phyloP scores from a whole-genome alignment of 2,888 invertebrate species.

The Ernsta delagoae region DNA sequence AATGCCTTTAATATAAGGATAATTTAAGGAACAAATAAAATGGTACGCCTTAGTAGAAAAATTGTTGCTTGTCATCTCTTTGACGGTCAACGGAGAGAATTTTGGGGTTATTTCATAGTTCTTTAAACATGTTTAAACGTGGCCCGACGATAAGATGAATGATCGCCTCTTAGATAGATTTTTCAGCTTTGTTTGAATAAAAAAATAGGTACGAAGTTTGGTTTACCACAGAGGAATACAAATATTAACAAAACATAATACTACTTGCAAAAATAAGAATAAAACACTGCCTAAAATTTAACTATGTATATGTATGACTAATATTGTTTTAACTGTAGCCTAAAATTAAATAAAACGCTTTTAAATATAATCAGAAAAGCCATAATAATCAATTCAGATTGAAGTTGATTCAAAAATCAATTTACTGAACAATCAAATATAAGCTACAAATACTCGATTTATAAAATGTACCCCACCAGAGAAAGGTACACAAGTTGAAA shows the following conservation, averaged over 20 bases:
- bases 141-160: slow-evolving; percentile 50
- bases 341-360: no score
- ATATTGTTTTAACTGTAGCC: no score
- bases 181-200: slow-evolving; percentile 29
- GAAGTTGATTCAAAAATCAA: no score
- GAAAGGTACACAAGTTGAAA: slow-evolving; percentile 68
- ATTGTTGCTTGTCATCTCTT: slow-evolving; percentile 51
- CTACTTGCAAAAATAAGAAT: no score
- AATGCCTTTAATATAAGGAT: slow-evolving; percentile 9
- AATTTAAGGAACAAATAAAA: slow-evolving; percentile 2
- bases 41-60: slow-evolving; percentile 49
- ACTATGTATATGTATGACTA: no score
- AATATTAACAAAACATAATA: no score
- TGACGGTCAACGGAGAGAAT: slow-evolving; percentile 52
- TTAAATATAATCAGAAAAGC: no score
- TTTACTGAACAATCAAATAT: neutral
- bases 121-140: slow-evolving; percentile 49
- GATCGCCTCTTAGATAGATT: slow-evolving; percentile 36
- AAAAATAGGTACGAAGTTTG: neutral
- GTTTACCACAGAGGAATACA: neutral
- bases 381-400: no score
- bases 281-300: no score
- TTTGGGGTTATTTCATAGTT: slow-evolving; percentile 48
- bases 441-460: slow-evolving; percentile 9
- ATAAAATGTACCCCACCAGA: slow-evolving; percentile 43